Conservation (phyloP, 2,113 vertebrate genomes). For the Triplophysa rosa region DNA sequence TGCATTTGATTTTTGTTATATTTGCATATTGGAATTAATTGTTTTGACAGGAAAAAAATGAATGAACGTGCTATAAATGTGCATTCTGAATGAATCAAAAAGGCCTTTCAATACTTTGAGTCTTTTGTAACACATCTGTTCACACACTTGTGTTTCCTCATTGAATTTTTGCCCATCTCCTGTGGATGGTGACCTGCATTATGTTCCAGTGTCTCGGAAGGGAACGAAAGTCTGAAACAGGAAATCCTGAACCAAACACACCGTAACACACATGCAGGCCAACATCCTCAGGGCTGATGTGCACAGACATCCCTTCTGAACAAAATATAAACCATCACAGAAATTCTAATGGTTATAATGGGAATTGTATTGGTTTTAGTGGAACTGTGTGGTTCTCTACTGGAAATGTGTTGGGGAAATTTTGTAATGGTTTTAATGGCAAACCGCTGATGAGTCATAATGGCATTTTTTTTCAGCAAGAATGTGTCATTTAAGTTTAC, state of each 20-base stretch:
- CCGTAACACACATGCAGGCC: background rate
- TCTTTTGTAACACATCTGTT: background rate
- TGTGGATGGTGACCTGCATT: slow-evolving; percentile 39
- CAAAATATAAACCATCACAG: too few species aligned
- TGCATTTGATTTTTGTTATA: background rate
- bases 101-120: background rate
- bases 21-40: background rate
- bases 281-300: background rate
- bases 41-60: background rate
- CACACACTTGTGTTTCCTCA: slow-evolving; percentile 38
- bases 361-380: background rate
- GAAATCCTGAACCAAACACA: slow-evolving; percentile 53
- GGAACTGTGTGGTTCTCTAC: too few species aligned
- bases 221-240: slow-evolving; percentile 34
- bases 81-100: background rate
- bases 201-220: slow-evolving; percentile 37
- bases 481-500: too few species aligned
- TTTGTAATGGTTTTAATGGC: too few species aligned
- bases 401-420: too few species aligned
- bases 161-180: slow-evolving; percentile 39
- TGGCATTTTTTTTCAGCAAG: too few species aligned
- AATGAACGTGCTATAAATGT: background rate
- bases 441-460: too few species aligned
- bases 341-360: too few species aligned
- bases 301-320: background rate